Evolutionary conservation across 2,888 invertebrate species (phyloP).

Genomic region (Lasioglossum figueresi): DNA sequence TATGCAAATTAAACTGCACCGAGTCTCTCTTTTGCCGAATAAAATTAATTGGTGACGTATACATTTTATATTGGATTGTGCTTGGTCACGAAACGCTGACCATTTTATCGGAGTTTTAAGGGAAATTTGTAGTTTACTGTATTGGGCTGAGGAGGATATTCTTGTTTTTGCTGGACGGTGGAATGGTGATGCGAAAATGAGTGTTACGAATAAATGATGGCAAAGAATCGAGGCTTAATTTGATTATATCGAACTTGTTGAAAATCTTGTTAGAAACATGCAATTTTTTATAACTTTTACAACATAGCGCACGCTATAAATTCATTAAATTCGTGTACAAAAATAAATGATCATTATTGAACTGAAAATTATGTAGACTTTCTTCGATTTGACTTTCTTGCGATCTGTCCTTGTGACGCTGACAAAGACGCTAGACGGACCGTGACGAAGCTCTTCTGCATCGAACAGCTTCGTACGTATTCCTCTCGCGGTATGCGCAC

Average conservation of each 20-base stretch:
- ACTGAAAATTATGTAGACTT: neutral
- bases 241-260: neutral
- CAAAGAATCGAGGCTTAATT: neutral
- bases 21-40: neutral
- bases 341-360: neutral
- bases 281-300: neutral
- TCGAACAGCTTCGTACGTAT: slow-evolving; percentile 25
- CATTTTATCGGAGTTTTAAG: neutral
- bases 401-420: neutral
- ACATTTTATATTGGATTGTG: neutral
- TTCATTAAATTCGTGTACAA: neutral
- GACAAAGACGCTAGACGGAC: no score
- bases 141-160: neutral
- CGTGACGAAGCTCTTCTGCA: neutral
- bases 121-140: neutral
- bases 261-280: neutral
- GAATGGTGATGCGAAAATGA: neutral
- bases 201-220: neutral
- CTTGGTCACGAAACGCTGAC: neutral
- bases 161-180: neutral
- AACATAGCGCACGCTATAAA: neutral
- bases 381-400: neutral
- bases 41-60: neutral
- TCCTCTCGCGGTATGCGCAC: slow-evolving; percentile 42
- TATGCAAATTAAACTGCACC: neutral